Conservation (phyloP, 2,888 invertebrate genomes). For the Linhomoeus sp. region DNA sequence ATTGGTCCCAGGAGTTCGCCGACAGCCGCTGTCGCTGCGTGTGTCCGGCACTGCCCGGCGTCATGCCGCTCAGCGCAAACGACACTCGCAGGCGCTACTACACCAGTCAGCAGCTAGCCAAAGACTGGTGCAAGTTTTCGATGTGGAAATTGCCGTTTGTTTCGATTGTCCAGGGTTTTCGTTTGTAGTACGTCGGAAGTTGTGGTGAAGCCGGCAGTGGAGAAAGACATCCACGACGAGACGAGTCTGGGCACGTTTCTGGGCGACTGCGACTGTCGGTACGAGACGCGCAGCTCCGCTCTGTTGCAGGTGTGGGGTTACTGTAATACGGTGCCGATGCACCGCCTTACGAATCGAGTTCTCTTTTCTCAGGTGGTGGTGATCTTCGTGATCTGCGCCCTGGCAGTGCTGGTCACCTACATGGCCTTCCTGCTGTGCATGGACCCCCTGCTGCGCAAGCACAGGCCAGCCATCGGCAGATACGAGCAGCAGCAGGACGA, state of each 20-base stretch:
- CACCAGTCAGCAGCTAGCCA: too few species aligned
- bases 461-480: constrained; percentile 44
- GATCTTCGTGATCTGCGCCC: constrained; percentile 91
- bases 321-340: not conserved
- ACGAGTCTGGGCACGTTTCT: constrained; percentile 20
- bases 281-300: constrained; percentile 22
- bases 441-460: constrained; percentile 79
- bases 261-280: constrained; percentile 23
- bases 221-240: constrained; percentile 12
- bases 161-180: constrained; percentile 6
- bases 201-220: constrained; percentile 17
- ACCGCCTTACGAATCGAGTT: not conserved
- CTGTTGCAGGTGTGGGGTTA: constrained; percentile 15
- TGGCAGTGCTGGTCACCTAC: constrained; percentile 80
- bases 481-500: constrained; percentile 95
- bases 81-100: constrained; percentile 16
- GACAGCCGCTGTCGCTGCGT: constrained; percentile 22
- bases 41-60: constrained; percentile 16
- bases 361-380: constrained; percentile 59
- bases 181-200: constrained; percentile 14
- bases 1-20: constrained; percentile 21
- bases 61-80: constrained; percentile 9
- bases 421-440: constrained; percentile 92
- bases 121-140: too few species aligned
- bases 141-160: constrained; percentile 1